Base-by-base conservation (phyloP, 53 echinoderm and acorn worm species). In the Mesocentrotus franciscanus region DNA sequence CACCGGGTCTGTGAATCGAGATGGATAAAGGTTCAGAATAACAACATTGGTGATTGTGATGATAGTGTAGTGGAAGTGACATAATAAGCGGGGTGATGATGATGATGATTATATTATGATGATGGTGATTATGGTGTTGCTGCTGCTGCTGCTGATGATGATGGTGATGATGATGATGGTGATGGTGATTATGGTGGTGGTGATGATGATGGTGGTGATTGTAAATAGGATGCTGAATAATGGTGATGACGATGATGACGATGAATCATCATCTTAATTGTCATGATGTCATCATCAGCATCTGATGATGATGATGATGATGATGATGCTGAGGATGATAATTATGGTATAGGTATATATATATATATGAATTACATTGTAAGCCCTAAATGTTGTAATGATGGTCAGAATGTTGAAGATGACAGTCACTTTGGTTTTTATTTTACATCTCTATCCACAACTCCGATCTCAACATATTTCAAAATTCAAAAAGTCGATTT, bases 141-240 rank as follows among this genome's bases (percentile, higher is more conserved):
- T 70, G 18, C 16, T 71, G 92, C 49, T 42, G 71, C 0, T 36
- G 92, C 56, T 92, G 92, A 27, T 71, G 92, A 14, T 92, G 24
- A 29, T 92, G 72, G 39, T 55, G 92, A 36, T 68, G 92, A 15
- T 92, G 71, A 36, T 92, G n/a, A 24, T 72, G 42, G 35, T 92
- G 92, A 92, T 92, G 92, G 71, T 92, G 92, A 71, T 71, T 71
- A 26, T 42, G 92, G 70, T 92, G 92, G 33, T 92, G 49, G 33
- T 92, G 92, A 39, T 92, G 92, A 71, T 92, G 92, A 39, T 92
- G 92, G 0, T 92, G 72, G 8, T 92, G 92, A 71, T 92, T 0
- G 32, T n/a, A n/a, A n/a, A n/a, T n/a, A n/a, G n/a, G n/a, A n/a
- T n/a, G n/a, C n/a, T n/a, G n/a, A 72, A 36, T 92, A 74, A 92